Conservation (phyloP, 2,888 invertebrate species). For the Hydriomena furcata region DNA sequence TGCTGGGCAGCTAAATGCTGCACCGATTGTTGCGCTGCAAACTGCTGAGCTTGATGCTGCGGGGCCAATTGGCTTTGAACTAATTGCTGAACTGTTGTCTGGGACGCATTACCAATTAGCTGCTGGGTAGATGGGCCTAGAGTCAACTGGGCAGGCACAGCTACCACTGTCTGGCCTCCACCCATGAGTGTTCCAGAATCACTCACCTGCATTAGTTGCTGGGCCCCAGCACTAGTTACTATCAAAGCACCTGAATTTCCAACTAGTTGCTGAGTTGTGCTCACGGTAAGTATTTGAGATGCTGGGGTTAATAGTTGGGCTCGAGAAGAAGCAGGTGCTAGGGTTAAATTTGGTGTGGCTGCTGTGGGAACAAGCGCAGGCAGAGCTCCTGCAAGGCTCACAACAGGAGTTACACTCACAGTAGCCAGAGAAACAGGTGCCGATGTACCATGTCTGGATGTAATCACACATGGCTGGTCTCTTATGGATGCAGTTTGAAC, state of each 20-base stretch:
- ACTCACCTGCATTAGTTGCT: constrained; percentile 79
- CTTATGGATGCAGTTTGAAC: constrained; percentile 71
- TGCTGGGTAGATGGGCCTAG: constrained; percentile 70
- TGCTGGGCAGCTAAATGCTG: constrained; percentile 66
- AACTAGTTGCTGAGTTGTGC: constrained; percentile 76
- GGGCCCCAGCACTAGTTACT: constrained; percentile 78
- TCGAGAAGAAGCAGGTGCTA: constrained; percentile 73
- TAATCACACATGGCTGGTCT: constrained; percentile 76
- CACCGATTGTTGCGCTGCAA: constrained; percentile 68
- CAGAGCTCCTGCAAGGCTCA: constrained; percentile 71
- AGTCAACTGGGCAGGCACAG: constrained; percentile 75
- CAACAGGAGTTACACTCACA: constrained; percentile 77
- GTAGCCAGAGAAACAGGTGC: constrained; percentile 77
- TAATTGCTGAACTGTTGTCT: constrained; percentile 71
- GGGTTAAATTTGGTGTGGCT: constrained; percentile 65
- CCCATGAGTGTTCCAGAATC: constrained; percentile 78
- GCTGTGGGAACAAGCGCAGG: constrained; percentile 72
- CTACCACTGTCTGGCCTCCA: constrained; percentile 76
- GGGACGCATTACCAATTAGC: constrained; percentile 68
- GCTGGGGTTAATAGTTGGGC: constrained; percentile 76
- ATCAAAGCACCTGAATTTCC: constrained; percentile 77
- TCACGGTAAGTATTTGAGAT: constrained; percentile 74
- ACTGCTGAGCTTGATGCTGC: constrained; percentile 70
- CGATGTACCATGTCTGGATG: constrained; percentile 74
- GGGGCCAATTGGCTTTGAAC: constrained; percentile 69